Conservation (phyloP, 2,113 vertebrate species). For the Beaufortia kweichowensis region DNA sequence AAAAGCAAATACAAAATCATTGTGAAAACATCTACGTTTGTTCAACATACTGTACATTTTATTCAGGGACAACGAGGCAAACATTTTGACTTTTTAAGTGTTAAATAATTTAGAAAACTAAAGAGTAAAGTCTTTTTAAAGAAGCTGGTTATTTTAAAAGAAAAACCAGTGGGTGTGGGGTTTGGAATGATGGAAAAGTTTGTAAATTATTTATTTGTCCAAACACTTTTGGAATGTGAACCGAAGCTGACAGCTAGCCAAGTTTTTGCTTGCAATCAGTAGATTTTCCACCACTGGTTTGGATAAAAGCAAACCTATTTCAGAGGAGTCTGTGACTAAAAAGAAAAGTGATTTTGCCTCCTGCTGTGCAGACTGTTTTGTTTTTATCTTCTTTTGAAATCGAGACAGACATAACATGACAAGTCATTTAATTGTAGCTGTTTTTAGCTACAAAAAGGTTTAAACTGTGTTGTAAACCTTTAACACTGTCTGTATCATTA, state of each 20-base stretch:
- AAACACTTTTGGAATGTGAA: slow-evolving; percentile 51
- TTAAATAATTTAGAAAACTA: no score
- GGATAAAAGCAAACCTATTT: background rate
- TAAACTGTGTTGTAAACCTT: background rate
- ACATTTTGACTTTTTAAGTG: no score
- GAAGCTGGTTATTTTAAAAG: background rate
- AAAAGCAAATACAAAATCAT: background rate
- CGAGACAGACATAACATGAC: background rate
- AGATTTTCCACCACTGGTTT: background rate
- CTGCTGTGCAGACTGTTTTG: slow-evolving; percentile 18
- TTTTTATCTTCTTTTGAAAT: slow-evolving; percentile 24
- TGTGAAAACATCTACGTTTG: no score
- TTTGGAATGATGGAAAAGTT: slow-evolving; percentile 16
- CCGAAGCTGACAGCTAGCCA: slow-evolving; percentile 62
- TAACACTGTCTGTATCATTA: slow-evolving; percentile 1
- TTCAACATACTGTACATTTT: no score
- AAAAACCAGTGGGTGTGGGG: background rate
- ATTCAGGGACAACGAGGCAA: no score
- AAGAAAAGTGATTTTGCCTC: slow-evolving; percentile 22
- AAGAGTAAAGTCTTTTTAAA: background rate
- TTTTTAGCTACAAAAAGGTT: background rate
- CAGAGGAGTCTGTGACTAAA: background rate
- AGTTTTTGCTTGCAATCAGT: slow-evolving; percentile 61
- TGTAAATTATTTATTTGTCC: slow-evolving; percentile 27
- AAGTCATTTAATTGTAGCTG: background rate